Base-by-base conservation (phyloP, 2,113 vertebrate genomes). In the Rhipidura dahli region DNA sequence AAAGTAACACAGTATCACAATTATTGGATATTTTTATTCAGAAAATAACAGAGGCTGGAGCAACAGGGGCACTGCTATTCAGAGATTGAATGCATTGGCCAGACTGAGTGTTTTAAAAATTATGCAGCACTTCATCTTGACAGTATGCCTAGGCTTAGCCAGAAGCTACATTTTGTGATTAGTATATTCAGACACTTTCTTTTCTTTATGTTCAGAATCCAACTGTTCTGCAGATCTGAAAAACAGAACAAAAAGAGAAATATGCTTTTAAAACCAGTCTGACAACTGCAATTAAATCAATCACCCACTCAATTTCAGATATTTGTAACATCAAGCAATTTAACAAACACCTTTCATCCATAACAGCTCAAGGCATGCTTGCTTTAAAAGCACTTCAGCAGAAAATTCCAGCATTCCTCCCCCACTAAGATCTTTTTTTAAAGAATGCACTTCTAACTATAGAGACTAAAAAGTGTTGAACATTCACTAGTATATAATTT, bases 251-350 rank as follows among this genome's bases (percentile, higher is more conserved):
- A 92, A 96, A 93, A 71, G 49, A 87, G 71, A 92, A 90, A 87
- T 66, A 64, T 11, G 69, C 72, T 93, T 95, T 93, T 89, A 89
- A 87, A 94, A 92, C 39, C 80, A 92, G 80, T 42, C 88, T 90
- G 90, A 88, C 96, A 92, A 82, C 88, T 64, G 90, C 80, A 96
- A 96, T 96, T 97, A 94, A 96, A 93, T 84, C 86, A 90, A 82
- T 95, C 90, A 92, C 50, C 68, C 80, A 61, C 92, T 93, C 90
- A 83, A 24, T 93, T 94, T 71, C 56, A 81, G 88, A 64, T 94
- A 96, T 93, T 94, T 95, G 92, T 87, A 92, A 87, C 83, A 94
- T 78, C 83, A 93, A 95, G 83, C 82, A 89, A 93, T 93, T 90
- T 95, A 94, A 78, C 85, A 96, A 96, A 96, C 79, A 95, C 86